Evolutionary conservation across 2,113 vertebrate species (phyloP).

Genomic region (Neogale vison): DNA sequence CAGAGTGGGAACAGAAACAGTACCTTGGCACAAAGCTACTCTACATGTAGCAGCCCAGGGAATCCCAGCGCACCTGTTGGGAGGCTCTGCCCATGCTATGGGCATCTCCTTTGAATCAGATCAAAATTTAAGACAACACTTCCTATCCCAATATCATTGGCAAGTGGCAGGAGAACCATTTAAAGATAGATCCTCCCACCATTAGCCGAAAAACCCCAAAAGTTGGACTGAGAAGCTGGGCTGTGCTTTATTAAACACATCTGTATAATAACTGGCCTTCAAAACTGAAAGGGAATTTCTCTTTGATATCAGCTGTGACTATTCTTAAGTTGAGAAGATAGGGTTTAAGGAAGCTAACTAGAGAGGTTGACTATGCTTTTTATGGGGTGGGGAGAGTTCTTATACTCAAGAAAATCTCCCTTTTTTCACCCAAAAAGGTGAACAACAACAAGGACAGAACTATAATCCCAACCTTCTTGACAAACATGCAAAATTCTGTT

Average conservation of each 20-base stretch:
- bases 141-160: background rate
- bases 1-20: background rate
- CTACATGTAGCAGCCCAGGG: background rate
- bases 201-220: background rate
- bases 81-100: background rate
- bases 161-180: background rate
- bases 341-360: background rate
- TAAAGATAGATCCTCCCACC: background rate
- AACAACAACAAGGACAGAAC: background rate
- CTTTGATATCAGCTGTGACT: background rate
- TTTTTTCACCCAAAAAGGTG: conserved; percentile 6
- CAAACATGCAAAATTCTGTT: conserved; percentile 1
- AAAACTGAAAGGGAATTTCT: background rate
- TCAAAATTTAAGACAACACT: background rate
- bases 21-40: background rate
- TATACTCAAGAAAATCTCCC: background rate
- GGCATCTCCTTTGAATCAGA: background rate
- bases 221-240: background rate
- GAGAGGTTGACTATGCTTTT: background rate
- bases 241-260: background rate
- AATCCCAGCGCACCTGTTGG: background rate
- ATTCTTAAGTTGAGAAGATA: background rate
- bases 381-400: background rate
- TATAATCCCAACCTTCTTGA: background rate
- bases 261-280: background rate